phyloP scores from a whole-genome alignment of 2,888 invertebrate genomes.

The Ophonus ardosiacus region DNA sequence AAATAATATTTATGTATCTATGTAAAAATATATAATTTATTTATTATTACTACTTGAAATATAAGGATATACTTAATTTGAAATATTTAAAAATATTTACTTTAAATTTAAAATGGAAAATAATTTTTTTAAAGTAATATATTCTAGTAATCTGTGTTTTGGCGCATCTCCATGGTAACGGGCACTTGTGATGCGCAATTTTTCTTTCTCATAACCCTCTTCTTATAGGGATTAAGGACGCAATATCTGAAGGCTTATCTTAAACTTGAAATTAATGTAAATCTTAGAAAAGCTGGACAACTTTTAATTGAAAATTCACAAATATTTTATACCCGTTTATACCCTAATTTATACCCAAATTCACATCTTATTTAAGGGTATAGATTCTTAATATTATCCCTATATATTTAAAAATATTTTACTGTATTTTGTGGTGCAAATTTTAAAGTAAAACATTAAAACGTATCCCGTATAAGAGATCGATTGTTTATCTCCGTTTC shows the following conservation, averaged over 20 bases:
- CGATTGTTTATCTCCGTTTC: constrained; percentile 25
- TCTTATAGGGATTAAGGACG: constrained; percentile 5
- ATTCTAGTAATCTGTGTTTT: not conserved
- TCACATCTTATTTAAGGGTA: too few relatives aligned
- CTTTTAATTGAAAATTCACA: not conserved
- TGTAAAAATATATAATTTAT: too few relatives aligned
- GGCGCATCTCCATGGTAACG: not conserved
- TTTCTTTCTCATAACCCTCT: constrained; percentile 25
- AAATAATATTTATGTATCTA: too few relatives aligned
- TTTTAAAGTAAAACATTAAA: not conserved
- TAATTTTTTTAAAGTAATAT: not conserved
- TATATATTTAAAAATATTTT: not conserved
- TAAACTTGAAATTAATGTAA: not conserved
- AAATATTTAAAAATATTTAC: not conserved
- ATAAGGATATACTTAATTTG: not conserved
- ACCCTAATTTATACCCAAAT: too few relatives aligned
- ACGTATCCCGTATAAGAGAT: not conserved
- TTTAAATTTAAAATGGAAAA: not conserved
- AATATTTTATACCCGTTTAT: not conserved
- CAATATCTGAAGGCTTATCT: not conserved
- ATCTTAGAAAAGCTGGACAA: not conserved
- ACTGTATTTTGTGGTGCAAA: not conserved
- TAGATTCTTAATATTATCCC: too few relatives aligned
- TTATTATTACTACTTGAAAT: not conserved
- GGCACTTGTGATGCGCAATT: constrained; percentile 9